Conservation (phyloP, 2,888 invertebrate genomes). For the Chrysolina americana region DNA sequence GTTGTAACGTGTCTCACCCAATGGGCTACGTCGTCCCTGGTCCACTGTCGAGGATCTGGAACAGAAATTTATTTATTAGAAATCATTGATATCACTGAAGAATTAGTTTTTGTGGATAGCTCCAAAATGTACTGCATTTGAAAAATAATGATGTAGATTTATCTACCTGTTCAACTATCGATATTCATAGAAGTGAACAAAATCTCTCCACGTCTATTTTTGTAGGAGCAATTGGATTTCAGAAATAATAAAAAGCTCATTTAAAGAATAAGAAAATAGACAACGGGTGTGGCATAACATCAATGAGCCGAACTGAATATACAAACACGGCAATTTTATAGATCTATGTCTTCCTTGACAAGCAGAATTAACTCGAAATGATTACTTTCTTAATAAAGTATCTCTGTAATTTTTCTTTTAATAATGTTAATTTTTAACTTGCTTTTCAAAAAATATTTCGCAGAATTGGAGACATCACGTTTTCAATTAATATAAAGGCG, state of each 20-base stretch:
- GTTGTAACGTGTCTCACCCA: slow-evolving; percentile 77
- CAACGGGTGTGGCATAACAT: slow-evolving; percentile 4
- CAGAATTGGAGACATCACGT: too few relatives aligned
- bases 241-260: slow-evolving; percentile 2
- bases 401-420: too few relatives aligned
- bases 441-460: too few relatives aligned
- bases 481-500: too few relatives aligned
- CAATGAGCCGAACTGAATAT: background rate
- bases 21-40: slow-evolving; percentile 77
- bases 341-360: background rate
- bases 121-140: too few relatives aligned
- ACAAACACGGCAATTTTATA: background rate
- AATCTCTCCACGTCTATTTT: background rate
- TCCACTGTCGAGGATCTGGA: slow-evolving; percentile 82
- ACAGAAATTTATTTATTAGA: slow-evolving; percentile 28
- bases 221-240: background rate
- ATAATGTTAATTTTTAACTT: too few relatives aligned
- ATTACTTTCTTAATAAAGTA: background rate
- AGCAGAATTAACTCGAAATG: background rate
- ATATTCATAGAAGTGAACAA: too few relatives aligned
- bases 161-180: too few relatives aligned
- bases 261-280: background rate
- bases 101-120: too few relatives aligned
- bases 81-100: too few relatives aligned
- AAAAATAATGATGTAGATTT: too few relatives aligned